Evolutionary conservation across 2,113 vertebrate genomes (phyloP).

Genomic region (Brachyhypopomus occidentalis): DNA sequence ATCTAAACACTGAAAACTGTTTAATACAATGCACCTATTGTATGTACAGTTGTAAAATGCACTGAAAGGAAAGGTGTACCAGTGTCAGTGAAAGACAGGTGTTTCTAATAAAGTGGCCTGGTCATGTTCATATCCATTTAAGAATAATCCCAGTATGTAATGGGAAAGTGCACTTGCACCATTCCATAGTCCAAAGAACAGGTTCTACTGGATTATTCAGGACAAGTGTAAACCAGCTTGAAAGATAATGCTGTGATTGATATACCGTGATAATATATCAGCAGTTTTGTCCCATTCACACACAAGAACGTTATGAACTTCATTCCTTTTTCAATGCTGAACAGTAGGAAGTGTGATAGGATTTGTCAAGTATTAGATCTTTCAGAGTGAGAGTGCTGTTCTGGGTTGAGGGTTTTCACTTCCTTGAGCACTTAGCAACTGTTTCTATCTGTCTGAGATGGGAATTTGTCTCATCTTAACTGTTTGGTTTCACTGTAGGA

Average conservation of each 20-base stretch:
- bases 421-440: not conserved
- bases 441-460: not conserved
- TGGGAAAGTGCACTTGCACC: not conserved
- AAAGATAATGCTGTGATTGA: not conserved
- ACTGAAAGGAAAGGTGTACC: too few species aligned
- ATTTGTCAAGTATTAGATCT: too few species aligned
- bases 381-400: not conserved
- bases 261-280: not conserved
- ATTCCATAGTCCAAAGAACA: not conserved
- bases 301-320: not conserved
- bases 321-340: too few species aligned
- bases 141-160: too few species aligned
- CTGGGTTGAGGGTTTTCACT: not conserved
- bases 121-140: too few species aligned
- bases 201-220: not conserved
- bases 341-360: too few species aligned
- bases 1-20: too few species aligned
- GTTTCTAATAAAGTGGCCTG: too few species aligned
- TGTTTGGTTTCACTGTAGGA: slow-evolving; percentile 71
- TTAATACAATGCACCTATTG: too few species aligned
- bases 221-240: not conserved
- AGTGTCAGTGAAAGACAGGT: too few species aligned
- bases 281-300: not conserved
- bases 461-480: slow-evolving; percentile 31
- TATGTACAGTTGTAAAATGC: too few species aligned